Evolutionary conservation across 2,888 invertebrate species (phyloP).

Genomic region (Spisula solida): DNA sequence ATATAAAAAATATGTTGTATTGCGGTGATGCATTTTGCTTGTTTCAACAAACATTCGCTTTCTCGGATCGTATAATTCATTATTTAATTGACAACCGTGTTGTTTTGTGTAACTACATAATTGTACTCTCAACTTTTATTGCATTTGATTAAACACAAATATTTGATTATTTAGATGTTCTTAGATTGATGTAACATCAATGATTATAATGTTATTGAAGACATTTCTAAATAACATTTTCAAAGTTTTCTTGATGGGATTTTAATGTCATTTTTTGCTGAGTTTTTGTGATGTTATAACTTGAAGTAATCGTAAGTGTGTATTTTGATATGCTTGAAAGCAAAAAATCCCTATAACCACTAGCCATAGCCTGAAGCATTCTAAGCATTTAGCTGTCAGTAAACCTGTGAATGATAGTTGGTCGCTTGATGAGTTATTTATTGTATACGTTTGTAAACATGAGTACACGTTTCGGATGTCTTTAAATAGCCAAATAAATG

Average conservation of each 20-base stretch:
- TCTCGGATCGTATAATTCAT: not conserved
- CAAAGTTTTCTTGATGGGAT: not conserved
- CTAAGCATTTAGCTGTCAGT: not conserved
- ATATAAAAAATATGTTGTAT: not conserved
- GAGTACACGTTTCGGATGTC: too few species aligned
- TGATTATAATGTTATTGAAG: too few species aligned
- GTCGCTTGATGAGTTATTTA: not conserved
- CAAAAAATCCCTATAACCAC: not conserved
- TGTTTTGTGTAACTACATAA: not conserved
- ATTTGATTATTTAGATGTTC: too few species aligned
- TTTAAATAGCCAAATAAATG: too few species aligned
- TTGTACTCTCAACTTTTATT: too few species aligned
- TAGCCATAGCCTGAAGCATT: not conserved
- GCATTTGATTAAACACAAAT: too few species aligned
- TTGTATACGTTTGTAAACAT: not conserved
- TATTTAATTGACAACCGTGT: not conserved
- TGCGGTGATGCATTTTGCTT: not conserved
- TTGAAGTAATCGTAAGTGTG: not conserved
- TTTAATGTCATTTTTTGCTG: not conserved
- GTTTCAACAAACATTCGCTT: not conserved
- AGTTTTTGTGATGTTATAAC: not conserved
- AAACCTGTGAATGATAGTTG: not conserved
- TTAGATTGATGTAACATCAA: too few species aligned
- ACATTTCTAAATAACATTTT: not conserved
- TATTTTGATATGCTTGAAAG: not conserved